Evolutionary conservation across 2,113 vertebrate genomes (phyloP).

Genomic region (Leptodactylus fuscus): DNA sequence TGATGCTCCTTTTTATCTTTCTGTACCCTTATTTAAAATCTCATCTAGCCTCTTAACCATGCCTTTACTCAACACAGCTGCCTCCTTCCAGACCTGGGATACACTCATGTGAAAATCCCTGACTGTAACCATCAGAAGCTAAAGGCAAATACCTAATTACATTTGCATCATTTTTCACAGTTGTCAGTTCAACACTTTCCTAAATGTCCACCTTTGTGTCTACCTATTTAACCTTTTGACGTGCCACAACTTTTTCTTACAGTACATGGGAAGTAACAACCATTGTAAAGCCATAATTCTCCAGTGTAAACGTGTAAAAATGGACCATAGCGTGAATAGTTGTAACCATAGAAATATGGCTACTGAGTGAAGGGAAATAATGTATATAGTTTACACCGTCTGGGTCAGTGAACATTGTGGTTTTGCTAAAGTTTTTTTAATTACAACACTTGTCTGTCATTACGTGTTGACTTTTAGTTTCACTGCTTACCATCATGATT

Average conservation of each 20-base stretch:
- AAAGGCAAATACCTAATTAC: background rate
- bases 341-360: background rate
- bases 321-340: background rate
- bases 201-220: background rate
- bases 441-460: background rate
- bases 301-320: background rate
- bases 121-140: background rate
- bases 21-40: background rate
- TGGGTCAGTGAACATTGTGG: background rate
- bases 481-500: background rate
- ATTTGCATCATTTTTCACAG: background rate
- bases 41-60: background rate
- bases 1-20: background rate
- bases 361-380: background rate
- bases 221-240: background rate
- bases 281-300: background rate
- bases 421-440: background rate
- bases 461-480: background rate
- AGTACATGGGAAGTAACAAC: background rate
- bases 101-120: background rate
- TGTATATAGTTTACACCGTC: background rate
- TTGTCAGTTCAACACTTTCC: background rate
- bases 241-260: background rate
- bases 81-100: background rate
- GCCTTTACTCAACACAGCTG: background rate